phyloP scores from a whole-genome alignment of 2,888 invertebrate species.

The Atrina japonica region DNA sequence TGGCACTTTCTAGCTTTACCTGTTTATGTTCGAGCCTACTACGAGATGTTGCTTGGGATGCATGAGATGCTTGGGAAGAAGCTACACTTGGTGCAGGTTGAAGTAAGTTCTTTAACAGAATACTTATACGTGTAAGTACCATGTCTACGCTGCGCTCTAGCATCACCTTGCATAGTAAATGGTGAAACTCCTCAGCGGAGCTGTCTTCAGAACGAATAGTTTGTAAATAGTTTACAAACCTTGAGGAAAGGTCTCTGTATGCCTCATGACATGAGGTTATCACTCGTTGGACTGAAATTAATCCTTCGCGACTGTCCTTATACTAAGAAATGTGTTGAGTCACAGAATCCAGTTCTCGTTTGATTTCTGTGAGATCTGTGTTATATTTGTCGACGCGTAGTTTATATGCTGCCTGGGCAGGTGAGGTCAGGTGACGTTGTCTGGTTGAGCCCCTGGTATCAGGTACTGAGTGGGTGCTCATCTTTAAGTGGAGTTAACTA shows the following conservation, averaged over 20 bases:
- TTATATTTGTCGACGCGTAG: background rate
- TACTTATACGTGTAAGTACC: too few species aligned
- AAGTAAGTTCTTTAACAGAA: too few species aligned
- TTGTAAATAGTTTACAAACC: background rate
- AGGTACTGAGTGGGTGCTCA: too few species aligned
- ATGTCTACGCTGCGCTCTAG: too few species aligned
- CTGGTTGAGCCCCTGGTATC: background rate
- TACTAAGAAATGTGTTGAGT: background rate
- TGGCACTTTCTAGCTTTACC: too few species aligned
- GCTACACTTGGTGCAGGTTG: too few species aligned
- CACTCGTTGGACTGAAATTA: background rate
- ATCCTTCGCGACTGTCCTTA: background rate
- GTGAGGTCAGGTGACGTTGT: background rate
- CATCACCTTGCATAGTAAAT: too few species aligned
- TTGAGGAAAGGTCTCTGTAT: conserved; percentile 8
- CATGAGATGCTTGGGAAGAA: too few species aligned
- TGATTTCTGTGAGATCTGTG: background rate
- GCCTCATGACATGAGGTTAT: background rate
- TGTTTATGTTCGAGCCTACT: too few species aligned
- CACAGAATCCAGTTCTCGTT: background rate
- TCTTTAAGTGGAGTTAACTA: too few species aligned
- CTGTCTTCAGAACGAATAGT: background rate
- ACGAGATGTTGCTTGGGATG: too few species aligned
- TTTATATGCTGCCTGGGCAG: conserved; percentile 6
- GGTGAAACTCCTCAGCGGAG: background rate